phyloP scores from a whole-genome alignment of 92 coral and sea anemone genomes.

The Porites cylindrica region DNA sequence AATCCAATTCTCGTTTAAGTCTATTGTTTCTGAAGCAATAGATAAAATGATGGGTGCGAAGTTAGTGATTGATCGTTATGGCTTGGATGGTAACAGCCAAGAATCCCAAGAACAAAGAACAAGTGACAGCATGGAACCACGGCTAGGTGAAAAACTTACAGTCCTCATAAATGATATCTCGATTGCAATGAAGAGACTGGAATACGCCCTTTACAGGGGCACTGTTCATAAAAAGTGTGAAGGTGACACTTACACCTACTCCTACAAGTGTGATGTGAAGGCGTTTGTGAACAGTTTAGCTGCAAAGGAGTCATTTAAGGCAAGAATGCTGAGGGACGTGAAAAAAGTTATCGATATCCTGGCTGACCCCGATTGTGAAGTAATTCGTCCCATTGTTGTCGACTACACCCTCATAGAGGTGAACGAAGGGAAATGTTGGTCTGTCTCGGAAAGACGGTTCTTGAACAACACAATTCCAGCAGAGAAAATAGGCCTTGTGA shows the following conservation, averaged over 20 bases:
- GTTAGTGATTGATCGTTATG: slow-evolving; percentile 1
- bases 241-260: slow-evolving; percentile 27
- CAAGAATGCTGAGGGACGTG: slow-evolving; percentile 24
- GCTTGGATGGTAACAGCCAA: not conserved
- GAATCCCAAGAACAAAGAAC: not conserved
- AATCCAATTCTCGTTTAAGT: slow-evolving; percentile 7
- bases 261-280: slow-evolving; percentile 51
- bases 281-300: slow-evolving; percentile 44
- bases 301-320: slow-evolving; percentile 54
- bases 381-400: slow-evolving; percentile 43
- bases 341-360: slow-evolving; percentile 39
- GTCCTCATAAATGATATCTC: slow-evolving; percentile 38
- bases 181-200: not conserved
- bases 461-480: slow-evolving; percentile 21
- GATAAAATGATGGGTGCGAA: slow-evolving; percentile 35
- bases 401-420: slow-evolving; percentile 62
- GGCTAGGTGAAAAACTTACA: slow-evolving; percentile 49
- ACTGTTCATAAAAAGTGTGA: slow-evolving; percentile 36
- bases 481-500: slow-evolving; percentile 15
- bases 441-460: slow-evolving; percentile 34
- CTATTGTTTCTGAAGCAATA: slow-evolving; percentile 12
- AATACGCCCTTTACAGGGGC: slow-evolving; percentile 40
- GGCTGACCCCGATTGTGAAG: slow-evolving; percentile 60
- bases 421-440: slow-evolving; percentile 38
- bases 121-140: not conserved